Base-by-base conservation (phyloP, 1,140 invertebrate species). In the Sycobia sp. region DNA sequence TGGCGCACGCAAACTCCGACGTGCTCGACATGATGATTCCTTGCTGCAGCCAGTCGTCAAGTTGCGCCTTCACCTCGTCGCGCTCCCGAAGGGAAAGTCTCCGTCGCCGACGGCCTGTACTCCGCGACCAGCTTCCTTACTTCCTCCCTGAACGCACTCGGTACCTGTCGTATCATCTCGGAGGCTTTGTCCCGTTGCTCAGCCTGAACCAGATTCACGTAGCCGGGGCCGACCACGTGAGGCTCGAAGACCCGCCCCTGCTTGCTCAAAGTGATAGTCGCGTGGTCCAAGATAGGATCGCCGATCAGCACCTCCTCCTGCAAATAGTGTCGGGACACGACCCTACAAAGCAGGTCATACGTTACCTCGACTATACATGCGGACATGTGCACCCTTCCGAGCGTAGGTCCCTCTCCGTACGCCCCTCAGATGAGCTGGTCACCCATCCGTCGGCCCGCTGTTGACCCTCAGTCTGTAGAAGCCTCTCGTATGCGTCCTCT, bases 151-250 rank as follows among this genome's bases (percentile, higher is more conserved):
- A n/a, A 51, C 22, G 56, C 39, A 1, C 32, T 22, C 8, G 11
- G 1, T 8, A 56, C 32, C 5, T 59, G 16, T 23, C 0, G 3
- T 23, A 46, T 23, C 44, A 23, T 5, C 16, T 46, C 20, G n/a
- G 69, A 79, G 84, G 14, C 69, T 86, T 4, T 69, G 83, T 20
- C 23, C 7, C 10, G 16, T 20, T 11, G 9, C 20, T 46, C 44
- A 5, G 20, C 20, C 5, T 46, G 44, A 22, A 46, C 5, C 3
- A 46, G 44, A 10, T 10, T 7, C 5, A 46, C 20, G 44, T 22
- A 46, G 9, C n/a, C 18, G 44, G n/a, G n/a, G n/a, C n/a, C n/a
- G n/a, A n/a, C n/a, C n/a, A n/a, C n/a, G n/a, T n/a, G n/a, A n/a
- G n/a, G 44, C 20, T 46, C 44, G 7, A 46, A 22, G 4, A 46